Percentiles rank a stretch among this genome's conserved stretches.
Conservation (phyloP, 2,797 vertebrate species). For the Hybognathus amarus region DNA sequence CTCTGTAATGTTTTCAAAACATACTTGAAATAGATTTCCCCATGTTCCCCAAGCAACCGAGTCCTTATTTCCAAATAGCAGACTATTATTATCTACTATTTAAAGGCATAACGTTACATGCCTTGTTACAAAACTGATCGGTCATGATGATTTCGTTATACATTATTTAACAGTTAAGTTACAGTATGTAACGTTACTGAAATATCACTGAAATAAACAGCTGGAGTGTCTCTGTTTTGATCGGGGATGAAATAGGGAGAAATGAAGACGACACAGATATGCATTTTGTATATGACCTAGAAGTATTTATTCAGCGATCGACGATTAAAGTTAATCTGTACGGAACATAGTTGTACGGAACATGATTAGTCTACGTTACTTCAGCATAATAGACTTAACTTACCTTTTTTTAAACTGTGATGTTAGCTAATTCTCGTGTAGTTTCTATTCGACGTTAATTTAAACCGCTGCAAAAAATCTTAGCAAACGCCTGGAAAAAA, state of each 20-base stretch:
- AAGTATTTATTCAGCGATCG: no score
- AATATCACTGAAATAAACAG: no score
- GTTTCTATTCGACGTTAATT: not conserved
- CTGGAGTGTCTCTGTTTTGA: no score
- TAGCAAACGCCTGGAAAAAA: not conserved
- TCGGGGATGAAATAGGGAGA: no score
- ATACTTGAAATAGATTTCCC: not conserved
- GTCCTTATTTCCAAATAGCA: not conserved
- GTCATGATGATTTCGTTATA: not conserved
- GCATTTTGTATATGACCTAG: no score
- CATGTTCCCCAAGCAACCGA: not conserved
- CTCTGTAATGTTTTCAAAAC: not conserved
- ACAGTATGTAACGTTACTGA: no score
- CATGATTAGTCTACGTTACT: no score
- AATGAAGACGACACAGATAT: no score
- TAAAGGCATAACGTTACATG: no score
- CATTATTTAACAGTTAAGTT: not conserved
- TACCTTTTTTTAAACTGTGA: slow-evolving; percentile 7
- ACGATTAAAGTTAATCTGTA: no score
- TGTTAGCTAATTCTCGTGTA: not conserved
- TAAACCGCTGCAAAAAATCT: not conserved
- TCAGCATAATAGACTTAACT: slow-evolving; percentile 17
- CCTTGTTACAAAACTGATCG: not conserved
- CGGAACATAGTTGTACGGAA: no score
- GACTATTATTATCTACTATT: not conserved